Evolutionary conservation across 2,888 invertebrate genomes (phyloP), one percentile per base, ranked within the genome.

Genomic region (Atherix ibis): DNA sequence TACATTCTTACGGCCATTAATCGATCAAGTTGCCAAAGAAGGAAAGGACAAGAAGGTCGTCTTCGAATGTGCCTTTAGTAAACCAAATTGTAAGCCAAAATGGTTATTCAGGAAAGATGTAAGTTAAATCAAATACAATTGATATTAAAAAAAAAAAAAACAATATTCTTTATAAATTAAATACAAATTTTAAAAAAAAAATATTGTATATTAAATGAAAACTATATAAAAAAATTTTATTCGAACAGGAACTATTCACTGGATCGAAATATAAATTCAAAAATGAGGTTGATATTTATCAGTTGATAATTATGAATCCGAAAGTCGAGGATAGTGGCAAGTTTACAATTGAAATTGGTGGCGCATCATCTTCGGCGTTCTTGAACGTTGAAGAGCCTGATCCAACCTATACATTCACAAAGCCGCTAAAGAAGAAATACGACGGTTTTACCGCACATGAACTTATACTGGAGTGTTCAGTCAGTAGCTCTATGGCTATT

Each of bases 311-410:
- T 49, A 71, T 71, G 56, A 76, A 73, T 50, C 94, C 98, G 1
- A 89, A 87, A 64, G 85, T 87, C 24, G 97, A 98, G 48, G 98
- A 99, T 58, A 84, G 84, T 45, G 98, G 95, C 48, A 92, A 92
- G 66, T 95, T 94, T 55, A 87, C 85, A 0, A 79, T 94, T 49
- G 92, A 97, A 66, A 88, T 95, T 48, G 82, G 85, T 49, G 89
- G 92, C 34, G 72, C 85, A 31, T 74, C 77, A 34, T 84, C 83
- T 46, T 81, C 87, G 14, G 94, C 82, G 29, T 87, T 88, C 66
- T 73, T 99, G 36, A 88, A 83, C 63, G 95, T 98, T 15, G 94
- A 95, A 76, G 95, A 92, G 63, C 85, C 97, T 38, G 94, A 94
- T 63, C 92, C 94, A 22, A 75, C 77, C 10, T 98, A 91, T 57